These are phyloP conservation scores for Mirounga angustirostris DNA, from an alignment of 2,113 vertebrate species.

Conservation along the genomic window DNA sequence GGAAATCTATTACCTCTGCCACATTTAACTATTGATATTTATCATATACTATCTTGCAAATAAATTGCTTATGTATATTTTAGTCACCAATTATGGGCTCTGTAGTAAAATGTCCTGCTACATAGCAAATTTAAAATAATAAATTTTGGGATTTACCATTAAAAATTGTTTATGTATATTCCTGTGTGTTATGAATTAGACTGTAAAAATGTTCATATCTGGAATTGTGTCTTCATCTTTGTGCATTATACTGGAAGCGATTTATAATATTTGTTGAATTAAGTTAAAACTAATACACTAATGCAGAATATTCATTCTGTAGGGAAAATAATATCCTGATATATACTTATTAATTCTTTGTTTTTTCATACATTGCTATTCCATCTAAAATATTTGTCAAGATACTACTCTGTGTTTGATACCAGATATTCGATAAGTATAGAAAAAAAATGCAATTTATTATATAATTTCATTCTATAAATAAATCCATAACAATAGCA, in stretches of 20 bases:
- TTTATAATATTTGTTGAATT: slow-evolving; percentile 20
- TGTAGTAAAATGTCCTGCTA: background rate
- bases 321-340: background rate
- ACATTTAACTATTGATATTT: background rate
- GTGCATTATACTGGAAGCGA: background rate
- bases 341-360: background rate
- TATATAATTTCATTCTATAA: background rate
- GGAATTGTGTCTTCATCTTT: background rate
- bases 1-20: background rate
- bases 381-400: background rate
- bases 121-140: background rate
- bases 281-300: background rate
- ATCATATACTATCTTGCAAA: background rate
- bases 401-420: background rate
- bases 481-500: background rate
- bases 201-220: background rate
- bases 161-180: background rate
- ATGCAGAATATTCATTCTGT: background rate
- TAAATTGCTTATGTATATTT: background rate
- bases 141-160: background rate
- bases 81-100: background rate
- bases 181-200: background rate
- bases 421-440: background rate
- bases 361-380: background rate
- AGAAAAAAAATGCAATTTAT: slow-evolving; percentile 36